Percentiles rank a stretch among this genome's conserved stretches.
phyloP scores from a whole-genome alignment of 2,113 vertebrate species.

The Cebus imitator region DNA sequence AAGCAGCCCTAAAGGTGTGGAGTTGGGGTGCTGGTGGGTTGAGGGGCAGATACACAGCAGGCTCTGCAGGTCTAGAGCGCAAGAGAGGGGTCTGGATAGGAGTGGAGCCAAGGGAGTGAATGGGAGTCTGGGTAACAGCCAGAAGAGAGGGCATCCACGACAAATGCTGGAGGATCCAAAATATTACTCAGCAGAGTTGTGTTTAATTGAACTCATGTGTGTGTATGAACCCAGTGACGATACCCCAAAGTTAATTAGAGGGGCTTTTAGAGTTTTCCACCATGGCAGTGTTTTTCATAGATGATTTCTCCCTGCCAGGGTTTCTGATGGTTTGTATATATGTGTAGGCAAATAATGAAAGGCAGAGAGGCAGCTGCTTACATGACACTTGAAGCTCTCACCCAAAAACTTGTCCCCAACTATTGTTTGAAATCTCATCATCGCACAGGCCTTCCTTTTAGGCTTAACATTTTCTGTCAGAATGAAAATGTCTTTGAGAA shows the following conservation, averaged over 20 bases:
- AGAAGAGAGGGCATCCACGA: background rate
- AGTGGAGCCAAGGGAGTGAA: background rate
- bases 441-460: background rate
- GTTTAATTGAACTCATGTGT: background rate
- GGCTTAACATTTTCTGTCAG: background rate
- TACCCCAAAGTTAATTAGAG: background rate
- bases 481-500: conserved; percentile 26
- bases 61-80: background rate
- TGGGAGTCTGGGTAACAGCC: background rate
- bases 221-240: background rate
- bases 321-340: background rate
- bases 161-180: background rate
- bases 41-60: background rate
- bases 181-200: background rate
- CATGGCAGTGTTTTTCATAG: background rate
- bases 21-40: background rate
- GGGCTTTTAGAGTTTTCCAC: background rate
- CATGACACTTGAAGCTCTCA: background rate
- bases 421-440: background rate
- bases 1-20: background rate
- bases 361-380: background rate
- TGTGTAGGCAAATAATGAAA: background rate
- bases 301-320: background rate
- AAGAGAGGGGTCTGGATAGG: background rate
- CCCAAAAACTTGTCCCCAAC: background rate